A percentile compares a stretch with the other conserved stretches of the same genome.
These are phyloP conservation scores for Pangasianodon gigas DNA, from an alignment of 2,113 vertebrate genomes.

Conservation along the genomic window DNA sequence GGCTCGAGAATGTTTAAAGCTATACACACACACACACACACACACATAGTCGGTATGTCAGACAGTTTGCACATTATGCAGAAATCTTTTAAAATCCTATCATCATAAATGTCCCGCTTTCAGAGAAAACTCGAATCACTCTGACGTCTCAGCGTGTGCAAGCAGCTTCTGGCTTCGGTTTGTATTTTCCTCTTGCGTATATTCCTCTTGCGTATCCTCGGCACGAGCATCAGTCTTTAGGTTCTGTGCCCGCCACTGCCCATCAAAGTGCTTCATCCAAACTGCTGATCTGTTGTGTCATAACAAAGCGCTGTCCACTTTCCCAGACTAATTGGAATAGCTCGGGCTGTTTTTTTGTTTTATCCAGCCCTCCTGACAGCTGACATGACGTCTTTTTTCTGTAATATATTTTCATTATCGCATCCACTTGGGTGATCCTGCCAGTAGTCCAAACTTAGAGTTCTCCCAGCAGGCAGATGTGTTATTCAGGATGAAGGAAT, in stretches of 20 bases:
- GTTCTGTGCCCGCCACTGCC: background rate
- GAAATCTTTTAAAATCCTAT: background rate
- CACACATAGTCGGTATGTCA: background rate
- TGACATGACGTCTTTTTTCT: constrained; percentile 1
- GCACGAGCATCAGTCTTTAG: constrained; percentile 8
- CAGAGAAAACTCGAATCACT: background rate
- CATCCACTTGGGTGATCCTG: background rate
- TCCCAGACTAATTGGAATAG: background rate
- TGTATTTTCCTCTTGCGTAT: background rate
- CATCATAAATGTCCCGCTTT: background rate
- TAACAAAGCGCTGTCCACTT: background rate
- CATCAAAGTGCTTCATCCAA: constrained; percentile 9
- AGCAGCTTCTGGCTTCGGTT: background rate
- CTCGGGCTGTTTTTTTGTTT: background rate
- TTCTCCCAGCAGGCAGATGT: background rate
- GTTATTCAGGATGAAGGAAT: background rate
- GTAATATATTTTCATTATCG: background rate
- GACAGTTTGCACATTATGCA: background rate
- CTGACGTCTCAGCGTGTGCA: background rate
- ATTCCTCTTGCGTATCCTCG: constrained; percentile 5
- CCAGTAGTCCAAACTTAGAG: background rate
- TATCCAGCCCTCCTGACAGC: constrained; percentile 22
- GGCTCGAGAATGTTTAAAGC: background rate
- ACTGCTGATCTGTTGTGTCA: constrained; percentile 15
- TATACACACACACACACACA: background rate